Evolutionary conservation across 2,888 invertebrate genomes (phyloP).

Genomic region (Perizoma flavofasciatum): DNA sequence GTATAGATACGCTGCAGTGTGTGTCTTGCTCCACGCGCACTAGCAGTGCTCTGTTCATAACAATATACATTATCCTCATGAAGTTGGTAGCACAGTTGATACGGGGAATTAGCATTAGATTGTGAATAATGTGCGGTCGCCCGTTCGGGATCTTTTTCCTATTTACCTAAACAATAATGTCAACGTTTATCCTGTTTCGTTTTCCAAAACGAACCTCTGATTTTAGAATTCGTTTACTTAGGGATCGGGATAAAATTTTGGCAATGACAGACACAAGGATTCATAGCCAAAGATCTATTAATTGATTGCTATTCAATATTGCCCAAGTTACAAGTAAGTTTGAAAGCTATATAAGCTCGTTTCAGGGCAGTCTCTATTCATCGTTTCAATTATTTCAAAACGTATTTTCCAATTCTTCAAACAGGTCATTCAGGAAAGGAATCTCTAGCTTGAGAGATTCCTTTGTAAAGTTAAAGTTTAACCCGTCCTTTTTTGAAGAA

Average conservation of each 20-base stretch:
- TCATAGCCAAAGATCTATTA: too few relatives aligned
- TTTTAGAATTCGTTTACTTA: not conserved
- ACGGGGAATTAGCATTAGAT: slow-evolving; percentile 21
- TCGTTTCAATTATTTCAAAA: too few relatives aligned
- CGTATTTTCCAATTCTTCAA: too few relatives aligned
- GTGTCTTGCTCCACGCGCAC: not conserved
- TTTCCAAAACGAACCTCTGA: slow-evolving; percentile 5
- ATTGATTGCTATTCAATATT: too few relatives aligned
- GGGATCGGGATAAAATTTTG: too few relatives aligned
- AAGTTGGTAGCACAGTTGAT: slow-evolving; percentile 1
- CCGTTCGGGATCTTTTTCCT: not conserved
- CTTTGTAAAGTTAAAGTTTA: too few relatives aligned
- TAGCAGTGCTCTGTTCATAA: slow-evolving; percentile 1
- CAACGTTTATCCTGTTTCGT: slow-evolving; percentile 23
- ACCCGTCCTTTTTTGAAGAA: slow-evolving; percentile 1
- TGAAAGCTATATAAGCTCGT: too few relatives aligned
- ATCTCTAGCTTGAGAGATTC: too few relatives aligned
- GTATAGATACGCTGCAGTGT: not conserved
- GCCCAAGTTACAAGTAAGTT: too few relatives aligned
- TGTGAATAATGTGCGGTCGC: slow-evolving; percentile 14
- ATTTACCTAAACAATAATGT: not conserved
- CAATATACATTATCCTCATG: slow-evolving; percentile 5
- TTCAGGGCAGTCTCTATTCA: too few relatives aligned
- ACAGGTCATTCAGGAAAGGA: too few relatives aligned
- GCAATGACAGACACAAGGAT: too few relatives aligned